Evolutionary conservation across 2,888 invertebrate genomes (phyloP).

Genomic region (Spodoptera exigua): DNA sequence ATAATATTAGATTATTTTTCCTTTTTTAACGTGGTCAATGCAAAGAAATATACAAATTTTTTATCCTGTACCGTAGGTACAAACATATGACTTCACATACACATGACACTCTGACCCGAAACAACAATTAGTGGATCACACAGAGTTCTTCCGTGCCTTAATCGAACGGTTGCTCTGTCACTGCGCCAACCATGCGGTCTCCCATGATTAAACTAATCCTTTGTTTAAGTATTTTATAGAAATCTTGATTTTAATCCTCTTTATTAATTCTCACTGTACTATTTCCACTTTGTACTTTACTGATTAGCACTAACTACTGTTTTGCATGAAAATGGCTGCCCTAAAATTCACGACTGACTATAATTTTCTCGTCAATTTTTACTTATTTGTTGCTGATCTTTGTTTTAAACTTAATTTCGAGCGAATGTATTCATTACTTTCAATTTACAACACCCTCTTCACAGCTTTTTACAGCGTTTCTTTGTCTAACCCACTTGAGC

Average conservation of each 20-base stretch:
- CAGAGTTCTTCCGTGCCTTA: no score
- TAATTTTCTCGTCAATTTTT: not conserved
- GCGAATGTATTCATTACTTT: not conserved
- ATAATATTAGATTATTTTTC: no score
- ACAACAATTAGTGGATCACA: no score
- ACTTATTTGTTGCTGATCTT: not conserved
- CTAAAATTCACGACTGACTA: slow-evolving; percentile 4
- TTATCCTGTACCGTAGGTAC: no score
- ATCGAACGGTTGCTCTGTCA: no score
- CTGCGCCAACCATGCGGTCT: no score
- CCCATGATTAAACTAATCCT: not conserved
- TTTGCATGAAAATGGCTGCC: slow-evolving; percentile 45
- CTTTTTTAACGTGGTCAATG: no score
- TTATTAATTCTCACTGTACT: slow-evolving; percentile 33
- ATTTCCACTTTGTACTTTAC: slow-evolving; percentile 25
- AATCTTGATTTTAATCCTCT: slow-evolving; percentile 11
- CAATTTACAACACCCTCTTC: not conserved
- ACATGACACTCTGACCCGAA: no score
- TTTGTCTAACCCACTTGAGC: slow-evolving; percentile 2
- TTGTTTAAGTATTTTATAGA: not conserved
- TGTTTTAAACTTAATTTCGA: not conserved
- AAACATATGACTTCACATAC: no score
- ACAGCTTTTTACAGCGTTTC: slow-evolving; percentile 1
- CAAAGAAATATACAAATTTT: no score
- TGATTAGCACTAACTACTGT: slow-evolving; percentile 38